These are phyloP conservation scores for Brachyrhaphis roseni DNA, from an alignment of 2,797 vertebrate genomes.

Conservation along the genomic window DNA sequence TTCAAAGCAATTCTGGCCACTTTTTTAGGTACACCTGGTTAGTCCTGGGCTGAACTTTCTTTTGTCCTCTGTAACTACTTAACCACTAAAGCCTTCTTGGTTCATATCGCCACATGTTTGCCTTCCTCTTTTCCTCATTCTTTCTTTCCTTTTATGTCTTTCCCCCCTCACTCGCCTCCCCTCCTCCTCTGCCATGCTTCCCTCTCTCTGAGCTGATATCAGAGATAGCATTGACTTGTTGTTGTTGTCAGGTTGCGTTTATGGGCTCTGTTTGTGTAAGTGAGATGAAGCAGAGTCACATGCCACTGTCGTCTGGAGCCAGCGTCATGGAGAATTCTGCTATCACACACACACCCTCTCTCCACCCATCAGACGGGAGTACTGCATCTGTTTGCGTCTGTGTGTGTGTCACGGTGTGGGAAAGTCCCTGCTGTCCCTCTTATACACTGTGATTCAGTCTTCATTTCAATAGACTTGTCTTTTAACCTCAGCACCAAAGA, in stretches of 20 bases:
- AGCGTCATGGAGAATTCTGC: conserved; percentile 69
- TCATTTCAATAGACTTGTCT: conserved; percentile 32
- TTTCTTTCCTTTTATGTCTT: not conserved
- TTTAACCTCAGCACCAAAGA: conserved; percentile 37
- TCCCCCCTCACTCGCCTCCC: not conserved
- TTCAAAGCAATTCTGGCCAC: not conserved
- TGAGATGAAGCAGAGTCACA: conserved; percentile 76
- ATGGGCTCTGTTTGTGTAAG: conserved; percentile 43
- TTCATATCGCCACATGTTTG: not conserved
- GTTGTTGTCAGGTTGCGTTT: conserved; percentile 46
- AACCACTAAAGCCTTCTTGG: not conserved
- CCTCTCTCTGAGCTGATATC: conserved; percentile 27
- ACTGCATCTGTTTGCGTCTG: conserved; percentile 9
- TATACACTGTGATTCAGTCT: conserved; percentile 27
- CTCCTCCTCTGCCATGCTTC: not conserved
- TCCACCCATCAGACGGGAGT: conserved; percentile 37
- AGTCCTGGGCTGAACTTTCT: not conserved
- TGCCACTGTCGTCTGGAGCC: conserved; percentile 70
- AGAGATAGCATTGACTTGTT: conserved; percentile 35
- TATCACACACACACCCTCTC: conserved; percentile 50
- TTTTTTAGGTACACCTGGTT: not conserved
- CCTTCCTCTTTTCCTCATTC: not conserved
- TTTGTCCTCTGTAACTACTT: not conserved
- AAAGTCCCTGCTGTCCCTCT: conserved; percentile 65
- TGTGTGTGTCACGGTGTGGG: conserved; percentile 46